Evolutionary conservation across 2,113 vertebrate species (phyloP).

Genomic region (Eulemur rufifrons): DNA sequence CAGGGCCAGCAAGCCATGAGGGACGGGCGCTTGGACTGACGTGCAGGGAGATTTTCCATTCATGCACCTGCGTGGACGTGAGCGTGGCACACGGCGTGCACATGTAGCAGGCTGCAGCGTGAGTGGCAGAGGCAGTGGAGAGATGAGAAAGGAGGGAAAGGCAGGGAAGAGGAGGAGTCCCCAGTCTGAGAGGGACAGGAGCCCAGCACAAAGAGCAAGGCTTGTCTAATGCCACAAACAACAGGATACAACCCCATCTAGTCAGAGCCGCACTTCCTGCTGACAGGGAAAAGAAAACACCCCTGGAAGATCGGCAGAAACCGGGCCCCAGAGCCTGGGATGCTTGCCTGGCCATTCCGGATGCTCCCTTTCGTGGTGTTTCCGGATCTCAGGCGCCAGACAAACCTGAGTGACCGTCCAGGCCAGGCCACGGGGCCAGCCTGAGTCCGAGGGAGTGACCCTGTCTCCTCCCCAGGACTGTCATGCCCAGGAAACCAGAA

Average conservation of each 20-base stretch:
- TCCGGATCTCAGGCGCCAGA: conserved; percentile 62
- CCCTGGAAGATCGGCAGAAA: neutral
- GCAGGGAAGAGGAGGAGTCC: neutral
- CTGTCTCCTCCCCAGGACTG: neutral
- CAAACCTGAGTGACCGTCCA: neutral
- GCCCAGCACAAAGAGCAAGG: conserved; percentile 15
- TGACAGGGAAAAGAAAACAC: conserved; percentile 79
- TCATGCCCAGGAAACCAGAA: neutral
- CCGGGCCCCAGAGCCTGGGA: neutral
- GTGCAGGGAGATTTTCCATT: neutral
- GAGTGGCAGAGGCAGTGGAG: neutral
- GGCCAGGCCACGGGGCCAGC: neutral
- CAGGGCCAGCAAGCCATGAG: neutral
- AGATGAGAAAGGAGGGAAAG: neutral
- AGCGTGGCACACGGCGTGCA: accelerated
- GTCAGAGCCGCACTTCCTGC: conserved; percentile 80
- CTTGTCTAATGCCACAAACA: conserved; percentile 71
- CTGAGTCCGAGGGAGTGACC: neutral
- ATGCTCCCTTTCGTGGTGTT: neutral
- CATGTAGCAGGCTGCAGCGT: neutral
- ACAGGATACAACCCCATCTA: conserved; percentile 82
- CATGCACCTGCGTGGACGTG: neutral
- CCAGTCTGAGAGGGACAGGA: neutral
- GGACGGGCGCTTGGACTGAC: accelerated
- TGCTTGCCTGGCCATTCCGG: conserved; percentile 4